Conservation (phyloP, 2,797 vertebrate species). For the Eupleurogrammus muticus region DNA sequence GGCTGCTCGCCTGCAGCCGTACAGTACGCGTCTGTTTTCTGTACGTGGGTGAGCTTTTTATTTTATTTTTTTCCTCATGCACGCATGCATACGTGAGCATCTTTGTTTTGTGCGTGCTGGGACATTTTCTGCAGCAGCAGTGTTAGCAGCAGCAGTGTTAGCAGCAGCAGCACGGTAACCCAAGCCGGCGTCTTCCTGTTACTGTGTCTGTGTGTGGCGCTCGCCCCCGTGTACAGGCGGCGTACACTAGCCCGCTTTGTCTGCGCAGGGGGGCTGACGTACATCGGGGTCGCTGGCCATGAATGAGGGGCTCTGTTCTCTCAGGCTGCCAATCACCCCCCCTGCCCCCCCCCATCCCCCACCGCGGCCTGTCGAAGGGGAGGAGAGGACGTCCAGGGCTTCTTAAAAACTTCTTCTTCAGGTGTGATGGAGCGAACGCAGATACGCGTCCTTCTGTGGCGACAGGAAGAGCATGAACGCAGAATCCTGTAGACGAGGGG, state of each 20-base stretch:
- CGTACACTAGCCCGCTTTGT: slow-evolving; percentile 75
- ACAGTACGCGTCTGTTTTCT: slow-evolving; percentile 1
- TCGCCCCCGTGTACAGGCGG: slow-evolving; percentile 52
- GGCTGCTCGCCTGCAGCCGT: slow-evolving; percentile 7
- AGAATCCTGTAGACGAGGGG: too few relatives aligned
- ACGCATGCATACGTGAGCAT: slow-evolving; percentile 45
- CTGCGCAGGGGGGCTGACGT: slow-evolving; percentile 56
- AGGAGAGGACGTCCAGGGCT: slow-evolving; percentile 54
- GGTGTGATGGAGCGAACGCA: slow-evolving; percentile 55
- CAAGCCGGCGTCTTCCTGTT: slow-evolving; percentile 60
- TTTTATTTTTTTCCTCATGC: slow-evolving; percentile 18
- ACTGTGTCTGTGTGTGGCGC: slow-evolving; percentile 79
- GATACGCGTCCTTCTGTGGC: slow-evolving; percentile 39
- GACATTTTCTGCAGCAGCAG: neutral
- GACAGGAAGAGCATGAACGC: slow-evolving; percentile 5
- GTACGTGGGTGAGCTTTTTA: slow-evolving; percentile 1
- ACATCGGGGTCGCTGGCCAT: slow-evolving; percentile 37
- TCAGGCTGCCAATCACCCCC: slow-evolving; percentile 60
- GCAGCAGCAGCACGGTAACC: slow-evolving; percentile 70
- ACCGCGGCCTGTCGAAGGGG: slow-evolving; percentile 41
- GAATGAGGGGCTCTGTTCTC: slow-evolving; percentile 70
- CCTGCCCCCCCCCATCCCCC: too few relatives aligned
- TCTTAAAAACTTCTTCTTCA: slow-evolving; percentile 40
- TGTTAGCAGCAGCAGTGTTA: too few relatives aligned
- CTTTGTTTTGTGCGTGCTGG: slow-evolving; percentile 20